Evolutionary conservation across 2,888 invertebrate species (phyloP), one percentile per base, ranked within the genome.

Genomic region (Cheilosia urbana): DNA sequence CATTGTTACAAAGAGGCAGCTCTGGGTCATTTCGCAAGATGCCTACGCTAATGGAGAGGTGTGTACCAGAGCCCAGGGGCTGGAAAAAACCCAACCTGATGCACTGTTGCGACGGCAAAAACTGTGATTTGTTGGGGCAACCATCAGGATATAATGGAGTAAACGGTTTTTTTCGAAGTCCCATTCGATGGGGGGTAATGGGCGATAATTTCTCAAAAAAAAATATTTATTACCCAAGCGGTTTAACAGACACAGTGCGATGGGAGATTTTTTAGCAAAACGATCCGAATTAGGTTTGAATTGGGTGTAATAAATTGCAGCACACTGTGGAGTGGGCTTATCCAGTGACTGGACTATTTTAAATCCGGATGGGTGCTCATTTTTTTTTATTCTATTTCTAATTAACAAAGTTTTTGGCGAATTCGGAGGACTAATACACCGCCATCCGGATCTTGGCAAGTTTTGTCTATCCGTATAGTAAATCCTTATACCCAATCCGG

Each of bases 1-100:
- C 58, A 47, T 51, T 73, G 53, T 58, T 80, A 51, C 24, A 71
- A 51, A 27, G 42, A 57, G 57, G 60, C 37, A 72, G 51, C 66
- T 65, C 15, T 77, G 58, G 76, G 85, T 81, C 72, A 81, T 85
- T 85, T 85, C 21, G 81, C 81, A 85, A 81, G 85, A 85, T 77
- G 81, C 81, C 76, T 77, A 66, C 65, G 58, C 66, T 77, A 85
- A 81, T 81, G 85, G 72, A 72, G 81, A 81, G 85, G 81, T 72
- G 85, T 77, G 76, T n/a, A 57, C 47, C 57, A 60, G 57, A 60
- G 57, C 81, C 81, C 62, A 69, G 40, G 65, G 80, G 80, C 68
- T 78, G 73, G 11, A 27, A 47, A 34, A 51, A 65, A 37, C 53
- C 60, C 34, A 55, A 17, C 13, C 11, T 40, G 24, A 42, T 69